Conservation (phyloP, 2,888 invertebrate species). For the Rhaphigaster nebulosa region DNA sequence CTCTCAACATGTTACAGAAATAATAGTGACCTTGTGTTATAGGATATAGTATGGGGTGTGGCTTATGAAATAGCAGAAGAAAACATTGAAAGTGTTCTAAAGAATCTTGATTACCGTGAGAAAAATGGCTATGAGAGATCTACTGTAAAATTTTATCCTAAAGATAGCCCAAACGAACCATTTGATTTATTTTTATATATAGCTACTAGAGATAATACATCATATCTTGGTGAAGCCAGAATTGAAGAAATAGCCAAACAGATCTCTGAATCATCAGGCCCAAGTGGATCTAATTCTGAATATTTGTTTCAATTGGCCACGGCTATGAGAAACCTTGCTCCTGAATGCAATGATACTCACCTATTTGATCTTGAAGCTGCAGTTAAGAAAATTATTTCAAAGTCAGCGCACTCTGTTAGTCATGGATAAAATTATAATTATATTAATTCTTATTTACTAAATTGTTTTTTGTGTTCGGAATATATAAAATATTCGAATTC, state of each 20-base stretch:
- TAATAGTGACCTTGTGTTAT: constrained; percentile 48
- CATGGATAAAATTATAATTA: constrained; percentile 52
- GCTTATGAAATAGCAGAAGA: constrained; percentile 86
- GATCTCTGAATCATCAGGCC: constrained; percentile 80
- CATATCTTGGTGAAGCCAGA: constrained; percentile 83
- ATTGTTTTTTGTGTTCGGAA: neutral
- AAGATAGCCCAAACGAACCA: constrained; percentile 69
- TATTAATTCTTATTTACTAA: neutral
- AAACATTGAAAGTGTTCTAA: constrained; percentile 79
- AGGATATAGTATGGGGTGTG: constrained; percentile 88
- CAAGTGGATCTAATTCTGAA: constrained; percentile 92
- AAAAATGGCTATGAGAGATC: constrained; percentile 90
- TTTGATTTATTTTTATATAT: constrained; percentile 85
- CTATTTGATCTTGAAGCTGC: constrained; percentile 79
- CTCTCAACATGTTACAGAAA: neutral
- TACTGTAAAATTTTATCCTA: constrained; percentile 80
- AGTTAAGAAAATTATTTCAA: constrained; percentile 69
- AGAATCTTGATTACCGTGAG: constrained; percentile 90
- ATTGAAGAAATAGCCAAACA: constrained; percentile 84
- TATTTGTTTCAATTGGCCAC: constrained; percentile 89
- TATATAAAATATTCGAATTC: neutral
- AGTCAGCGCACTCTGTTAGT: constrained; percentile 24
- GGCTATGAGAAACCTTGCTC: constrained; percentile 82
- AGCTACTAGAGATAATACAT: constrained; percentile 84
- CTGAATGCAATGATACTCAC: constrained; percentile 79